Percentiles rank a stretch among this genome's conserved stretches.
Conservation (phyloP, 2,888 invertebrate genomes). For the Cerceris ruficornis region DNA sequence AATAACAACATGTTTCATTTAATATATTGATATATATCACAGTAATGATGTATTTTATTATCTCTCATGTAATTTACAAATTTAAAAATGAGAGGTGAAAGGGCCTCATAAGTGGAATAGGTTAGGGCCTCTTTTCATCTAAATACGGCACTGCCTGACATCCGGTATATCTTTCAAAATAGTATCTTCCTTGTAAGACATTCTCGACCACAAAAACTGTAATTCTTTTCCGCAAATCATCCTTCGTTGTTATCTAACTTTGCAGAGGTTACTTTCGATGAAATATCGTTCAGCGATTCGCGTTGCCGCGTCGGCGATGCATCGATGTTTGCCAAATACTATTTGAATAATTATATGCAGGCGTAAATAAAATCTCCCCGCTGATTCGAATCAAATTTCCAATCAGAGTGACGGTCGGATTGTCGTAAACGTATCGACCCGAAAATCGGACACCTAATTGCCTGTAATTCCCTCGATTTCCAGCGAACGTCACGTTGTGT, state of each 20-base stretch:
- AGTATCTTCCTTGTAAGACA: too few relatives aligned
- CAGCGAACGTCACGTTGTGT: background rate
- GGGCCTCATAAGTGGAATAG: too few relatives aligned
- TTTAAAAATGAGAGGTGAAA: too few relatives aligned
- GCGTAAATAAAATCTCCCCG: constrained; percentile 29
- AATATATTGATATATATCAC: too few relatives aligned
- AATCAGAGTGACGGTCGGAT: constrained; percentile 12
- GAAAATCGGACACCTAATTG: constrained; percentile 32
- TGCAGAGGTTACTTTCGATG: background rate
- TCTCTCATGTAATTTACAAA: too few relatives aligned
- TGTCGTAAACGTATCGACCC: constrained; percentile 30
- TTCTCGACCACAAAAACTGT: too few relatives aligned
- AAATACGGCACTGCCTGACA: too few relatives aligned
- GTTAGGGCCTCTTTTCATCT: too few relatives aligned
- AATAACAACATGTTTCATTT: too few relatives aligned
- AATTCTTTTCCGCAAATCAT: background rate
- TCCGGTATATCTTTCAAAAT: too few relatives aligned
- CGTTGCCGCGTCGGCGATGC: background rate
- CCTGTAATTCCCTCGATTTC: constrained; percentile 20
- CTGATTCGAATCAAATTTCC: constrained; percentile 31
- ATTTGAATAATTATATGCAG: constrained; percentile 43
- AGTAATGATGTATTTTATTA: too few relatives aligned
- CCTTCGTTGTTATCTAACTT: background rate
- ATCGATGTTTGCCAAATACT: constrained; percentile 15
- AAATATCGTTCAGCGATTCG: background rate